These are phyloP conservation scores for Tyrannus savana DNA, from an alignment of 2,113 vertebrate species.

Conservation along the genomic window DNA sequence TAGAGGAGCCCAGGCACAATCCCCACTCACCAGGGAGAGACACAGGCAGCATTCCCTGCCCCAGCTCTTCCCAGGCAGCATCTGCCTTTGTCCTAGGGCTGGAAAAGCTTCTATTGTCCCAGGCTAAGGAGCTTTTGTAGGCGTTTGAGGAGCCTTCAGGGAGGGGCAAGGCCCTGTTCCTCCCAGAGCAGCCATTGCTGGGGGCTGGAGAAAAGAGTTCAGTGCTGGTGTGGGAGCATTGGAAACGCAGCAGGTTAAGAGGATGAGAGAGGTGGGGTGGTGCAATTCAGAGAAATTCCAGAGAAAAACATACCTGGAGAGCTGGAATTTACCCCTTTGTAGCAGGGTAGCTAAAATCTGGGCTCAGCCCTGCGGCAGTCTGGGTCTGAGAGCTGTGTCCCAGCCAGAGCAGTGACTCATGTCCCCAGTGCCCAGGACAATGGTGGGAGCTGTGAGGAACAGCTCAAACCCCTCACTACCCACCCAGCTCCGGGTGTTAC, in stretches of 20 bases:
- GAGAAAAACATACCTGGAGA: neutral
- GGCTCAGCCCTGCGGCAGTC: fast-evolving
- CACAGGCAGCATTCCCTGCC: neutral
- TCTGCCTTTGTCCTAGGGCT: neutral
- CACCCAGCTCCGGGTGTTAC: fast-evolving
- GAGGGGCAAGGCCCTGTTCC: neutral
- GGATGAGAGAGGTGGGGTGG: neutral
- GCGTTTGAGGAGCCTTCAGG: neutral
- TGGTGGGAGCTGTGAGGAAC: neutral
- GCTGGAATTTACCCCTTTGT: neutral
- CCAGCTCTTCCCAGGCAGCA: neutral
- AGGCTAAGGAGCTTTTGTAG: neutral
- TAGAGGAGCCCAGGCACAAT: neutral
- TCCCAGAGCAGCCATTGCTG: neutral
- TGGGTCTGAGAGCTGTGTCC: neutral
- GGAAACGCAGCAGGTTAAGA: neutral
- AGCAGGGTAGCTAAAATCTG: neutral
- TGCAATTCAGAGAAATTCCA: neutral
- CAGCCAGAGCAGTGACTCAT: fast-evolving
- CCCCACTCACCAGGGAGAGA: neutral
- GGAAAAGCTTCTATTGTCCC: neutral
- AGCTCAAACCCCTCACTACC: neutral
- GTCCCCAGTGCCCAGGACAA: fast-evolving
- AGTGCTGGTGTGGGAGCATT: fast-evolving
- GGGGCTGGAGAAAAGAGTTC: neutral